Conservation (phyloP, 23 tunicate genomes). For the Trididemnum miniatum region DNA sequence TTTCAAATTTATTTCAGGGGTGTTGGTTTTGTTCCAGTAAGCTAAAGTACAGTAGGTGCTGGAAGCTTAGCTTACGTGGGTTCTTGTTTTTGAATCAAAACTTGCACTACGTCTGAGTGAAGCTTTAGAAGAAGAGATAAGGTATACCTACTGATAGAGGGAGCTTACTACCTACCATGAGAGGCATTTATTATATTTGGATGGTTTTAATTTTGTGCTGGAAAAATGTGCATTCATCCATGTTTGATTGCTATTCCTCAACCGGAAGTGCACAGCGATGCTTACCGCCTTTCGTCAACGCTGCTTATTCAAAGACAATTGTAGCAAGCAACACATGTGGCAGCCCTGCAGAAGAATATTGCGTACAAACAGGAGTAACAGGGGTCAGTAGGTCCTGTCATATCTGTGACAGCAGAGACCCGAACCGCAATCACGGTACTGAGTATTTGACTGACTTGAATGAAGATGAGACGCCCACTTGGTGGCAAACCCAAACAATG, state of each 20-base stretch:
- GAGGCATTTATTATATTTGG: neutral
- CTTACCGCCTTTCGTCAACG: slow-evolving; percentile 86
- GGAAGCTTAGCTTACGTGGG: too few relatives aligned
- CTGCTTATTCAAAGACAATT: slow-evolving; percentile 75
- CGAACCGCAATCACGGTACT: slow-evolving; percentile 43
- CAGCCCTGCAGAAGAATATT: slow-evolving; percentile 68
- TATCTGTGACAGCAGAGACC: slow-evolving; percentile 47
- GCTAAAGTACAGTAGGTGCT: too few relatives aligned
- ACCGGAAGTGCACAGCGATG: slow-evolving; percentile 65
- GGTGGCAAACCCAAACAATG: slow-evolving; percentile 98
- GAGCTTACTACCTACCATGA: neutral
- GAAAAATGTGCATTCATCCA: slow-evolving; percentile 15
- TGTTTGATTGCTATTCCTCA: slow-evolving; percentile 70
- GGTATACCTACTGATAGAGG: too few relatives aligned
- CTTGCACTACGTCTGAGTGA: too few relatives aligned
- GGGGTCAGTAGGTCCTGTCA: slow-evolving; percentile 94
- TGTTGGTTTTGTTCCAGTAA: too few relatives aligned
- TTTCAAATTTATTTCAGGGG: too few relatives aligned
- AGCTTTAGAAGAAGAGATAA: too few relatives aligned
- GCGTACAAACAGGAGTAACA: slow-evolving; percentile 88
- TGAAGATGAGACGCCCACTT: slow-evolving; percentile 53
- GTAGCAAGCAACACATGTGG: slow-evolving; percentile 93
- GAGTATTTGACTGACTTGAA: slow-evolving; percentile 66
- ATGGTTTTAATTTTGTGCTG: neutral
- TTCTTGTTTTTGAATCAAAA: too few relatives aligned